A percentile compares a stretch with the other conserved stretches of the same genome.
Evolutionary conservation across 2,797 vertebrate genomes (phyloP).

Genomic region (Sebastes vulpes): DNA sequence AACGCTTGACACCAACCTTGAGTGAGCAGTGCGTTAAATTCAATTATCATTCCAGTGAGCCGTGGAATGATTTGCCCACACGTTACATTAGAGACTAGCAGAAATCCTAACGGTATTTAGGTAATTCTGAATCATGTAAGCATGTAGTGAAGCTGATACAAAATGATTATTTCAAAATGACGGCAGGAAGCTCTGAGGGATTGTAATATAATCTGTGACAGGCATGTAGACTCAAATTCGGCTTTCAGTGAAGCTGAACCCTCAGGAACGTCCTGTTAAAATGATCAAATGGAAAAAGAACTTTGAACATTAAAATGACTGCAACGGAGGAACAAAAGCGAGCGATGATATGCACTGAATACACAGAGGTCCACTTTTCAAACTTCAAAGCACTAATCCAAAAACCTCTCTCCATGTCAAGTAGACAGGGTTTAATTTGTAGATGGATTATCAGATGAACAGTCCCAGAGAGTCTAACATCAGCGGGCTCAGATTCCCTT

Average conservation of each 20-base stretch:
- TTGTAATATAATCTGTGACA: conserved; percentile 7
- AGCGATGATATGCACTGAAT: not conserved
- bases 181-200: not conserved
- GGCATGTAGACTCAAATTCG: not conserved
- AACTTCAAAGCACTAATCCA: conserved; percentile 29
- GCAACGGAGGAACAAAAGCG: not conserved
- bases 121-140: conserved; percentile 23
- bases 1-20: conserved; percentile 59
- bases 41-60: conserved; percentile 41
- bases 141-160: conserved; percentile 1
- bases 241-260: not conserved
- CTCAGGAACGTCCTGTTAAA: not conserved
- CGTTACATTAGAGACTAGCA: conserved; percentile 14
- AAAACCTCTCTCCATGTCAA: conserved; percentile 17
- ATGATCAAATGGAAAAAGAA: not conserved
- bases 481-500: not conserved
- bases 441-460: conserved; percentile 30
- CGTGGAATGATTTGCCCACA: conserved; percentile 2
- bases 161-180: conserved; percentile 19
- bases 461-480: not conserved
- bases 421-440: conserved; percentile 20
- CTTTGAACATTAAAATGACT: not conserved
- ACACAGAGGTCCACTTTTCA: conserved; percentile 23
- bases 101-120: conserved; percentile 24
- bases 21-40: conserved; percentile 56